A percentile compares a stretch with the other conserved stretches of the same genome.
phyloP scores from a whole-genome alignment of 2,888 invertebrate genomes.

The Pristionchus mayeri region DNA sequence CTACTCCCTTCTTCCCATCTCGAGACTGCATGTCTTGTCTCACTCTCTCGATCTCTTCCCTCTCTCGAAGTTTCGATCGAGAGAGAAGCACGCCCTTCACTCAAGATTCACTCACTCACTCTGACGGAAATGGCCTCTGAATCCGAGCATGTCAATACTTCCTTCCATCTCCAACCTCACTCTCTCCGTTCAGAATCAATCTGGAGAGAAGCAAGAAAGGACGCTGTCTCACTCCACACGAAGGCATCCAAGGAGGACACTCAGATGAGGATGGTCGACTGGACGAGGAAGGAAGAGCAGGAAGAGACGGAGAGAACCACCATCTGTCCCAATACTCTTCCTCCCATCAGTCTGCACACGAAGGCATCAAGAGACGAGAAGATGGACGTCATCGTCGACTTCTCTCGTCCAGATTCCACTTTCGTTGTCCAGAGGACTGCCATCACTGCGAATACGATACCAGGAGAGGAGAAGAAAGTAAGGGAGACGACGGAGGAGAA shows the following conservation, averaged over 20 bases:
- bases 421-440: slow-evolving; percentile 53
- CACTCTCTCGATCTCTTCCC: background rate
- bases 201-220: slow-evolving; percentile 59
- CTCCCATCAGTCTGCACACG: slow-evolving; percentile 55
- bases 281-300: slow-evolving; percentile 14
- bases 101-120: slow-evolving; percentile 29
- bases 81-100: background rate
- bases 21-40: background rate
- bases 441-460: slow-evolving; percentile 52
- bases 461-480: slow-evolving; percentile 7
- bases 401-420: slow-evolving; percentile 54
- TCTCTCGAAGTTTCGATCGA: background rate
- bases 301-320: slow-evolving; percentile 54
- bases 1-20: background rate
- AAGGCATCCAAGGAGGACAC: slow-evolving; percentile 60
- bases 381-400: slow-evolving; percentile 55
- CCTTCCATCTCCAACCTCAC: slow-evolving; percentile 59
- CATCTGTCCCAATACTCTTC: slow-evolving; percentile 58
- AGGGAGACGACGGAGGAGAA: slow-evolving; percentile 24
- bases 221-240: slow-evolving; percentile 61
- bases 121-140: slow-evolving; percentile 47
- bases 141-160: slow-evolving; percentile 59
- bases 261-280: slow-evolving; percentile 51
- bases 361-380: slow-evolving; percentile 61
- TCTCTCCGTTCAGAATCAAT: slow-evolving; percentile 62